phyloP scores from a whole-genome alignment of 2,113 vertebrate species.

The Lamprotornis superbus region DNA sequence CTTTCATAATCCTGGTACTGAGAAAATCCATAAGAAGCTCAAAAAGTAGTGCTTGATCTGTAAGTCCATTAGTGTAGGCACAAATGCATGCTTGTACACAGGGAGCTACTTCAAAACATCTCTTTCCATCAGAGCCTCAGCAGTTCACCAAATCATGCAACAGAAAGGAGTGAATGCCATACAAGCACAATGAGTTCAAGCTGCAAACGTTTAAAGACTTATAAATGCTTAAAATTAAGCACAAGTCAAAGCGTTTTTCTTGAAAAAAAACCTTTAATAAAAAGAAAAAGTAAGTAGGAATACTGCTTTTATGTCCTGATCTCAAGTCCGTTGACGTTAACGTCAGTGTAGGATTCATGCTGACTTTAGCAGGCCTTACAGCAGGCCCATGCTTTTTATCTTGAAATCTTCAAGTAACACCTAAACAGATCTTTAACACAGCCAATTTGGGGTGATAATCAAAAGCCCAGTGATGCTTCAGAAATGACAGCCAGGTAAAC shows the following conservation, averaged over 20 bases:
- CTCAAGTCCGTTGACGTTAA: background rate
- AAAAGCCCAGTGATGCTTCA: background rate
- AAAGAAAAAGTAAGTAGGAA: background rate
- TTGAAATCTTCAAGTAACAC: background rate
- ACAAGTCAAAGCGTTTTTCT: background rate
- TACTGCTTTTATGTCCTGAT: background rate
- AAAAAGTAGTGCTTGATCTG: background rate
- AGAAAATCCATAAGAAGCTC: background rate
- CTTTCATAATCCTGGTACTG: background rate
- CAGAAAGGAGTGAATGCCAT: background rate
- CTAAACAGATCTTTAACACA: background rate
- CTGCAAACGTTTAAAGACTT: background rate
- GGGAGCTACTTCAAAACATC: background rate
- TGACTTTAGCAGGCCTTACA: background rate
- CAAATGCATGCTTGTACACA: background rate
- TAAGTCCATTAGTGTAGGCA: background rate
- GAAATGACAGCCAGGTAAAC: background rate
- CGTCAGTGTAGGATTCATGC: background rate
- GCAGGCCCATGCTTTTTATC: background rate
- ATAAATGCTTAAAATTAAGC: background rate
- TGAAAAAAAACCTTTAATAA: background rate
- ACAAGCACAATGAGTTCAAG: background rate
- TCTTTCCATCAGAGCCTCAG: background rate
- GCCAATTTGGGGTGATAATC: background rate
- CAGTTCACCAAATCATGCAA: background rate